Conservation (phyloP, 2,797 vertebrate genomes). For the Myotis myotis region DNA sequence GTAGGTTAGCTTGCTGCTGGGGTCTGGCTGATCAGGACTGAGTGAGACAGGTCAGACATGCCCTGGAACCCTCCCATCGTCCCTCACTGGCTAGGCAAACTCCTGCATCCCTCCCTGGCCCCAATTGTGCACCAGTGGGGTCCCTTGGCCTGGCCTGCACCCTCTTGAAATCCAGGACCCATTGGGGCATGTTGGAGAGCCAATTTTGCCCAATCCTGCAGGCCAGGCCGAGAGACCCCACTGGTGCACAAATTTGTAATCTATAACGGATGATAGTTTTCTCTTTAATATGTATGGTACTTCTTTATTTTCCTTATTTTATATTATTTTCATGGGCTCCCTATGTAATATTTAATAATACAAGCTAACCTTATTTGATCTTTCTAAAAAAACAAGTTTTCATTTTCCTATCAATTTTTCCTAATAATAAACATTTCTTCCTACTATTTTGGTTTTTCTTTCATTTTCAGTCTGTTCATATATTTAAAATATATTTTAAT, state of each 20-base stretch:
- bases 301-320: conserved; percentile 15
- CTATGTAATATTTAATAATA: background rate
- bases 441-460: background rate
- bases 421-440: background rate
- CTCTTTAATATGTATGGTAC: background rate
- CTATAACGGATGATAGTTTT: background rate
- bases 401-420: background rate
- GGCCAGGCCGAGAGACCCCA: no score
- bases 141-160: no score
- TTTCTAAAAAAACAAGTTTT: conserved; percentile 2
- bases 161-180: no score
- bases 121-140: no score
- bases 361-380: background rate
- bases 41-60: no score
- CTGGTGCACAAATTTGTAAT: background rate
- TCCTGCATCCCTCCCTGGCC: no score
- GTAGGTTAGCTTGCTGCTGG: no score
- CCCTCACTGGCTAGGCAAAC: no score
- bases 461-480: background rate
- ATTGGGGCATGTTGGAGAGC: no score
- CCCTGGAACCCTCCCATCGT: no score
- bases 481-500: background rate
- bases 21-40: no score
- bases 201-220: no score
- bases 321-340: background rate